Evolutionary conservation across 2,113 vertebrate species (phyloP), one percentile per base, ranked within the genome.

Genomic region (Aplodontia rufa): DNA sequence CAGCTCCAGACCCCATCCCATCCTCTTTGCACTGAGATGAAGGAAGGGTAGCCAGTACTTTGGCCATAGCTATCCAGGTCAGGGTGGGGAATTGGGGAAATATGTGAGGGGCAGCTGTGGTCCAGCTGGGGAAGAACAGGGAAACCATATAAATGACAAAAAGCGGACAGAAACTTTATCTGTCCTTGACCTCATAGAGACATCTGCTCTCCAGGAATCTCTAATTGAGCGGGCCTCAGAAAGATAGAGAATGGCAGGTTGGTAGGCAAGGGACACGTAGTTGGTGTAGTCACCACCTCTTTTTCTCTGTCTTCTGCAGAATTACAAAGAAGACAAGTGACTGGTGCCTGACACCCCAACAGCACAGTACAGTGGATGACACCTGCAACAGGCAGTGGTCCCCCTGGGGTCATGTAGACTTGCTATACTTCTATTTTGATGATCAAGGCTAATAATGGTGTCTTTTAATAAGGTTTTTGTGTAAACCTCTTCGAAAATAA

Each of bases 231-330:
- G 94, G 94, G 72, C 93, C 93, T 94, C 86, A 76, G 97, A 94
- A 95, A 97, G 87, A 93, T 93, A 97, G 94, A 97, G 93, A 97
- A 96, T 81, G 51, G 82, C 92, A 91, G 86, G 78, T 94, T 97
- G 96, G 92, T 94, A 96, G 97, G 94, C 92, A 93, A 87, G 93
- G 91, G 96, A 97, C 96, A 97, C n/a, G 88, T 64, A 95, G 96
- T 94, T 94, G 91, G 97, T 96, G 97, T 87, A 95, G 84, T 97
- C 49, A 1, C 51, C 91, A 9, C 28, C 96, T 97, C 96, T 97
- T 32, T 45, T 78, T 20, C 68, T 37, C 58, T 93, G 19, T 19
- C 64, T 42, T 92, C 79, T 96, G 35, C 16, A 94, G 64, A 78
- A 60, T n/a, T 37, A 79, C 20, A 71, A 47, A 2, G 62, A 60